These are phyloP conservation scores for Kryphioiulus occultus DNA, from an alignment of 2,888 invertebrate species.

Conservation along the genomic window DNA sequence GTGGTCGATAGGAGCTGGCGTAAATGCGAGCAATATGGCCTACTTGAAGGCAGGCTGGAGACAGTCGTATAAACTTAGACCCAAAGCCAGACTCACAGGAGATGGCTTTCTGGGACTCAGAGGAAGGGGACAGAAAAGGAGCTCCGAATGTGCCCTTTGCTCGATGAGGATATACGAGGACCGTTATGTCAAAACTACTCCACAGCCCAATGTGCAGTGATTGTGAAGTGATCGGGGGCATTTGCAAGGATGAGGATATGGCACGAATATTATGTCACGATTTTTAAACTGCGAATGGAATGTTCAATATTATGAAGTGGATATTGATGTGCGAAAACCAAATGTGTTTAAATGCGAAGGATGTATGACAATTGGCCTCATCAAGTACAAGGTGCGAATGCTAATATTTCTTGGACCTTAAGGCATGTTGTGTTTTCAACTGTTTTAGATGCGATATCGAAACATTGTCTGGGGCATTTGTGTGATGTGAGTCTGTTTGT, in stretches of 20 bases:
- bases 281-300: too few species aligned
- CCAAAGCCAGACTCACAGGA: conserved; percentile 24
- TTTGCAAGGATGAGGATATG: neutral
- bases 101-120: conserved; percentile 13
- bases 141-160: neutral
- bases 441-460: too few species aligned
- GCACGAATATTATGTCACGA: too few species aligned
- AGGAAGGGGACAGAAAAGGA: neutral
- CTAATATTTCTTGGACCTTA: neutral
- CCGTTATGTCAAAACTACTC: neutral
- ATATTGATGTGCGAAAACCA: too few species aligned
- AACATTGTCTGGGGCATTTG: too few species aligned
- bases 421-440: too few species aligned
- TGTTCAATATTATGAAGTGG: too few species aligned
- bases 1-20: conserved; percentile 63
- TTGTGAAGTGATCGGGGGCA: neutral
- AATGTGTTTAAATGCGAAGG: too few species aligned
- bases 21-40: conserved; percentile 47
- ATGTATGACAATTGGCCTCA: neutral
- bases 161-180: neutral
- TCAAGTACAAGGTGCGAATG: neutral
- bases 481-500: too few species aligned
- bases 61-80: conserved; percentile 37
- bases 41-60: conserved; percentile 39
- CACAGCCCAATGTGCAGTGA: neutral